A percentile compares a stretch with the other conserved stretches of the same genome.
phyloP scores from a whole-genome alignment of 2,113 vertebrate genomes.

The Megaleporinus macrocephalus region DNA sequence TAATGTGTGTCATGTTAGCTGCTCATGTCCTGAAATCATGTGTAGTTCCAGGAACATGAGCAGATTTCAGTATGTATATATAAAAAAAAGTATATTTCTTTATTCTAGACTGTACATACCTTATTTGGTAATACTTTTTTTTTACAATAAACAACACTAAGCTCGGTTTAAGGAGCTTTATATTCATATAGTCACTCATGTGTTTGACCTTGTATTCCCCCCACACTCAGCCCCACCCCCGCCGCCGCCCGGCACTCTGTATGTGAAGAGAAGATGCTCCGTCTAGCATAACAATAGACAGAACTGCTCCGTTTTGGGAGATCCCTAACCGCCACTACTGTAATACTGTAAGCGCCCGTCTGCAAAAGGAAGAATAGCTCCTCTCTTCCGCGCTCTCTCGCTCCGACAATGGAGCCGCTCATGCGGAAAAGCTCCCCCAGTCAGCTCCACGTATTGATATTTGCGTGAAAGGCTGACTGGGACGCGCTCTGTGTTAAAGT shows the following conservation, averaged over 20 bases:
- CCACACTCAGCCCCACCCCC: too few relatives aligned
- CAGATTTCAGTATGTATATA: too few relatives aligned
- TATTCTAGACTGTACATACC: too few relatives aligned
- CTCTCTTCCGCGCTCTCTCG: slow-evolving; percentile 1
- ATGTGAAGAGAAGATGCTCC: neutral
- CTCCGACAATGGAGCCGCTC: slow-evolving; percentile 19
- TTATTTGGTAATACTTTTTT: too few relatives aligned
- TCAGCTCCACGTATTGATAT: slow-evolving; percentile 48
- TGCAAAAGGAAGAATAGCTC: slow-evolving; percentile 13
- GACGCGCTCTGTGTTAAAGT: slow-evolving; percentile 44
- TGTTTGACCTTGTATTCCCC: neutral
- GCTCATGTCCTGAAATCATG: too few relatives aligned
- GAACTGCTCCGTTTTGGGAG: neutral
- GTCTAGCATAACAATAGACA: neutral
- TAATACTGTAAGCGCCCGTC: neutral
- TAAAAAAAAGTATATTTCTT: too few relatives aligned
- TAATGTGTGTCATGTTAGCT: too few relatives aligned
- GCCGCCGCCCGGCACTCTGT: too few relatives aligned
- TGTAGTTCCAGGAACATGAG: too few relatives aligned
- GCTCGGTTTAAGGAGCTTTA: too few relatives aligned
- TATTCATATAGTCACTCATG: neutral
- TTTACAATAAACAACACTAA: too few relatives aligned
- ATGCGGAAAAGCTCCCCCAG: slow-evolving; percentile 29
- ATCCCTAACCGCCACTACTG: neutral
- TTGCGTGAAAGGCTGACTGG: slow-evolving; percentile 50